Conservation (phyloP, 2,797 vertebrate genomes). For the Helicolenus hilgendorfi region DNA sequence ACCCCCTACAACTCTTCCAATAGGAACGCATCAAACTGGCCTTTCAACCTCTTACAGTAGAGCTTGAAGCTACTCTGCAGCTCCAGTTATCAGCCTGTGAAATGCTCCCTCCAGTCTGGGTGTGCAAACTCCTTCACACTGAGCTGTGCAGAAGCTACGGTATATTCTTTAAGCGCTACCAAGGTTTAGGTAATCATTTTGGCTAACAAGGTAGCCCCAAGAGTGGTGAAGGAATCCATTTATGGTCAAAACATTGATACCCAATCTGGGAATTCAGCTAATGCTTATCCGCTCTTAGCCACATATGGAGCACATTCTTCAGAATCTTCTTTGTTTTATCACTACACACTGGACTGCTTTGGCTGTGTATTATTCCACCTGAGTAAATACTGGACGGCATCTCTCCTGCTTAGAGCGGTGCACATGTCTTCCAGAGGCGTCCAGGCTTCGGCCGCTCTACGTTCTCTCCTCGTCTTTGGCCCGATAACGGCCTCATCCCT, state of each 20-base stretch:
- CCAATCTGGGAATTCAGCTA: slow-evolving; percentile 80
- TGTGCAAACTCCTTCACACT: background rate
- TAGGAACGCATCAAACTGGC: background rate
- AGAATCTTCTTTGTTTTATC: slow-evolving; percentile 95
- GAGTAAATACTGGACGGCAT: slow-evolving; percentile 94
- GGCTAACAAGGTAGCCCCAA: slow-evolving; percentile 8
- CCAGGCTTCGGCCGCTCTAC: slow-evolving; percentile 24
- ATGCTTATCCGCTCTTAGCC: slow-evolving; percentile 74
- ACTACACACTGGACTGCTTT: slow-evolving; percentile 86
- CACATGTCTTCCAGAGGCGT: slow-evolving; percentile 74
- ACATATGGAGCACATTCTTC: slow-evolving; percentile 93
- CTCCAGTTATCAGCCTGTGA: background rate
- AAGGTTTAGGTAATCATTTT: slow-evolving; percentile 28
- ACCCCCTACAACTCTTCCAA: too few species aligned
- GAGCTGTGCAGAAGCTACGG: background rate
- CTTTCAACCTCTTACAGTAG: background rate
- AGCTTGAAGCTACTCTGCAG: slow-evolving; percentile 8
- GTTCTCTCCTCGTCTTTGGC: slow-evolving; percentile 61
- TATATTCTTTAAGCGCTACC: background rate
- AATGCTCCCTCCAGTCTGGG: background rate
- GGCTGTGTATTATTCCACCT: slow-evolving; percentile 95
- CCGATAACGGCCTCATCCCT: slow-evolving; percentile 53
- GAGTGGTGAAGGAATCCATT: slow-evolving; percentile 66
- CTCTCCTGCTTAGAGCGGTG: slow-evolving; percentile 88
- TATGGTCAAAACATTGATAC: slow-evolving; percentile 85